Percentiles rank a stretch among this genome's conserved stretches.
phyloP scores from a whole-genome alignment of 2,113 vertebrate genomes.

The mouse (Mus musculus) region GRCm39 chr15:17634501-17635000 shows the following conservation, averaged over 20 bases:
- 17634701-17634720: neutral
- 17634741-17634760: too few relatives aligned
- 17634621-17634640: neutral
- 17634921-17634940: neutral
- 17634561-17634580: neutral
- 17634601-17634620: neutral
- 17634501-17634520: neutral
- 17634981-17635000: neutral
- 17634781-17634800: neutral
- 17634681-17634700: neutral
- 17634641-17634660: neutral
- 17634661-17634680: neutral
- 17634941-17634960: neutral
- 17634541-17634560: neutral
- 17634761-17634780: too few relatives aligned
- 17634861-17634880: neutral
- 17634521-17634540: neutral
- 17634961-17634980: neutral
- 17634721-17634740: rapidly evolving
- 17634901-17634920: rapidly evolving
- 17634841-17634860: neutral
- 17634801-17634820: neutral
- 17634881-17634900: neutral
- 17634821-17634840: neutral
- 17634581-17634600: neutral